Conservation (phyloP, 2,113 vertebrate genomes). For the Poeciliopsis turrubarensis region DNA sequence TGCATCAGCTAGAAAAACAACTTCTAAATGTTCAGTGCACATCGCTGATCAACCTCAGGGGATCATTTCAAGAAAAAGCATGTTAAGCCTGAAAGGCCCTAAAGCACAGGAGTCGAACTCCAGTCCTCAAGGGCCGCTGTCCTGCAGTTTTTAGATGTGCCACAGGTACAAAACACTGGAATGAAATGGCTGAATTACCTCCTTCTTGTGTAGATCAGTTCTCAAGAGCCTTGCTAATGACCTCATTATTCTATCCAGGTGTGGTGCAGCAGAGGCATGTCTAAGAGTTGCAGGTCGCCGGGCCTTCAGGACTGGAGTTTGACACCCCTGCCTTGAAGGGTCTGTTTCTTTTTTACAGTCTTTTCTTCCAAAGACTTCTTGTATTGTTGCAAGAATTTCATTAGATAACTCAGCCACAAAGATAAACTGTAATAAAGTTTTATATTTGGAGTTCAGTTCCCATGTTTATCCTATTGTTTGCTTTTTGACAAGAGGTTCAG, state of each 20-base stretch:
- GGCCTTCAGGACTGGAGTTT: no score
- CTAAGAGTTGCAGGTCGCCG: no score
- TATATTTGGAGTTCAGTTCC: background rate
- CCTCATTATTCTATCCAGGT: no score
- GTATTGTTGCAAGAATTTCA: constrained; percentile 6
- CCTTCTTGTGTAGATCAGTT: no score
- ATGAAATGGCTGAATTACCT: no score
- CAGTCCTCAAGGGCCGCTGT: no score
- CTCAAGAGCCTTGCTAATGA: no score
- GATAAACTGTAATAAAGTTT: constrained; percentile 5
- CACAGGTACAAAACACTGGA: no score
- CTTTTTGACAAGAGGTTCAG: background rate
- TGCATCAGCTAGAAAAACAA: constrained; percentile 13
- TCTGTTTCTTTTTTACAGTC: constrained; percentile 1
- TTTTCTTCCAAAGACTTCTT: background rate
- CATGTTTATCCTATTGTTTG: constrained; percentile 1
- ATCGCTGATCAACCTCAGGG: background rate
- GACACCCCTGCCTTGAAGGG: background rate
- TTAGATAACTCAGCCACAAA: background rate
- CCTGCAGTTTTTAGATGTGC: no score
- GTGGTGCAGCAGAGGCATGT: no score
- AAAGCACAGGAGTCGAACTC: background rate
- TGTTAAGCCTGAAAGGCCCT: background rate
- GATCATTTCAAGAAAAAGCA: constrained; percentile 4
- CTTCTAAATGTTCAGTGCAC: constrained; percentile 2